Evolutionary conservation across 2,797 vertebrate species (phyloP).

Genomic region (Squalus acanthias): DNA sequence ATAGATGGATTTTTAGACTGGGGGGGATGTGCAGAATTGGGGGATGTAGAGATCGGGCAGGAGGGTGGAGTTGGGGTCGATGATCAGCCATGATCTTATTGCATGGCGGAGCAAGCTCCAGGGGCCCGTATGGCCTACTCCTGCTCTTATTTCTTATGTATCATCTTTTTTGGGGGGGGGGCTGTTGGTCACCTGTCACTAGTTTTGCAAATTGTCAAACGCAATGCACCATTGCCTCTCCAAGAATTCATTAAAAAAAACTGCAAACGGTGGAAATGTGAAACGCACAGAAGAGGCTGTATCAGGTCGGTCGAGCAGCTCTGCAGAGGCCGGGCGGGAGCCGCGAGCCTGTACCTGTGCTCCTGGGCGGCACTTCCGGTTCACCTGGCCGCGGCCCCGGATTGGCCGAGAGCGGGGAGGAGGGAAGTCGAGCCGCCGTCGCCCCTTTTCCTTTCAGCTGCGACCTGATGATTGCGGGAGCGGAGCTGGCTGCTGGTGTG

Average conservation of each 20-base stretch:
- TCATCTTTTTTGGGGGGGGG: too few relatives aligned
- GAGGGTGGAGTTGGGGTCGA: too few relatives aligned
- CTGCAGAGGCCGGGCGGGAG: too few relatives aligned
- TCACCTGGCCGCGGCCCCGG: background rate
- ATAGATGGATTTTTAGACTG: too few relatives aligned
- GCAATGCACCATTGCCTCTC: background rate
- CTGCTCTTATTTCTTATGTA: too few relatives aligned
- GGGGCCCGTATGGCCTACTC: too few relatives aligned
- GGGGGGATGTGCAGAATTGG: too few relatives aligned
- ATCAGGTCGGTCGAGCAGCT: too few relatives aligned
- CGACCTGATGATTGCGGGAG: background rate
- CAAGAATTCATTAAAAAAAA: background rate
- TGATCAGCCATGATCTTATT: too few relatives aligned
- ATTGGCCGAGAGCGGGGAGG: background rate
- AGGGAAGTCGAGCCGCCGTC: background rate
- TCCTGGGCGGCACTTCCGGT: background rate
- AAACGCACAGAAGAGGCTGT: background rate
- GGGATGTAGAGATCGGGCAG: too few relatives aligned
- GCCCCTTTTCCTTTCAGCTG: background rate
- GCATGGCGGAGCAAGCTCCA: too few relatives aligned
- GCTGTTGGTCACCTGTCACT: background rate
- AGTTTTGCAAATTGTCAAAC: background rate
- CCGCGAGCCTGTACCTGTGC: too few relatives aligned
- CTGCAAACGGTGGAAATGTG: background rate
- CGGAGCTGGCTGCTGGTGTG: background rate